Percentiles rank a stretch among this genome's conserved stretches.
Conservation (phyloP, 1,140 invertebrate genomes). For the Callitettix versicolor region DNA sequence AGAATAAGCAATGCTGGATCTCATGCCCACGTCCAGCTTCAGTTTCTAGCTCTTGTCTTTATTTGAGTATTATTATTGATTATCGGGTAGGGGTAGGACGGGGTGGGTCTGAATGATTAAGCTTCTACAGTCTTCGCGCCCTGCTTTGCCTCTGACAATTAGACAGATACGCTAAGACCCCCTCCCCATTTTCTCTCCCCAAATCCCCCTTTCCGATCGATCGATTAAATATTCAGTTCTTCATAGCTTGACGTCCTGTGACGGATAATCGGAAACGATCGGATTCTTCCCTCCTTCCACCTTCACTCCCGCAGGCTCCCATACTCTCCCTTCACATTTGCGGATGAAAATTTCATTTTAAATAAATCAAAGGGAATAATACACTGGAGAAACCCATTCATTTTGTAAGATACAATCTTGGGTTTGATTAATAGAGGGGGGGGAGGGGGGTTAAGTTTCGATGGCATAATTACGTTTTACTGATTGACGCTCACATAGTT, state of each 20-base stretch:
- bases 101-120: slow-evolving; percentile 23
- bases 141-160: slow-evolving; percentile 25
- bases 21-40: too few species aligned
- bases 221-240: slow-evolving; percentile 23
- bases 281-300: slow-evolving; percentile 24
- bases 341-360: slow-evolving; percentile 1
- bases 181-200: slow-evolving; percentile 14
- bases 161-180: slow-evolving; percentile 24
- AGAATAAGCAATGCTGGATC: too few species aligned
- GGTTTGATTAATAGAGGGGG: too few species aligned
- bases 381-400: too few species aligned
- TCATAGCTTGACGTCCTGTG: slow-evolving; percentile 16
- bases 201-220: slow-evolving; percentile 18
- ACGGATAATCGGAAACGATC: slow-evolving; percentile 18
- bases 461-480: too few species aligned
- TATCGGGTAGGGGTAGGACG: slow-evolving; percentile 19
- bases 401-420: too few species aligned
- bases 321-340: slow-evolving; percentile 25
- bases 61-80: slow-evolving; percentile 26
- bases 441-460: too few species aligned
- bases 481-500: too few species aligned
- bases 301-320: slow-evolving; percentile 23
- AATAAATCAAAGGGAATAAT: too few species aligned
- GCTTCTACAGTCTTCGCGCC: slow-evolving; percentile 23
- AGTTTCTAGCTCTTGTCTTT: slow-evolving; percentile 7